These are phyloP conservation scores for Macaria notata DNA, from an alignment of 2,888 invertebrate species.

Conservation along the genomic window DNA sequence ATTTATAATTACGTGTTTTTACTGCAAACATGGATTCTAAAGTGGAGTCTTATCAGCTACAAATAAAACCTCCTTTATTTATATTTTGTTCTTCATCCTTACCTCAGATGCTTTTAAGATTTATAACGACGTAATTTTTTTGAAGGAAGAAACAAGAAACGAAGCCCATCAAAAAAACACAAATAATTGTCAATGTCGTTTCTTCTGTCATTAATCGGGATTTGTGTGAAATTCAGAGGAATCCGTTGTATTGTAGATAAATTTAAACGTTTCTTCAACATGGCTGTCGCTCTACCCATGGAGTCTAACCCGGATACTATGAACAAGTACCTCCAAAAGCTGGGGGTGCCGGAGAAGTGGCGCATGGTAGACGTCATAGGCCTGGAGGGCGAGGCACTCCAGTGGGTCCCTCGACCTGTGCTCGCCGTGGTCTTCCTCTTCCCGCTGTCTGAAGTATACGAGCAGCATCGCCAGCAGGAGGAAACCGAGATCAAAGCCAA, in stretches of 20 bases:
- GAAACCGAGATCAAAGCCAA: slow-evolving; percentile 82
- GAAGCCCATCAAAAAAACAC: too few species aligned
- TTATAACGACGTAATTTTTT: too few species aligned
- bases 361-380: slow-evolving; percentile 95
- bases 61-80: too few species aligned
- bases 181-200: slow-evolving; percentile 9
- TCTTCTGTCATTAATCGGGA: slow-evolving; percentile 1
- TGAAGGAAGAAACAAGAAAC: too few species aligned
- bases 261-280: slow-evolving; percentile 26
- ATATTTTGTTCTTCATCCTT: too few species aligned
- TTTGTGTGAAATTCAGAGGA: slow-evolving; percentile 6
- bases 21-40: too few species aligned
- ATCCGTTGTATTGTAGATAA: slow-evolving; percentile 3
- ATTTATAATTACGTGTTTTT: too few species aligned
- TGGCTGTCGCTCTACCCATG: slow-evolving; percentile 65
- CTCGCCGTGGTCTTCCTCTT: slow-evolving; percentile 93
- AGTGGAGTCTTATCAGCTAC: too few species aligned
- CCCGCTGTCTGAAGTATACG: slow-evolving; percentile 90
- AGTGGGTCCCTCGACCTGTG: slow-evolving; percentile 92
- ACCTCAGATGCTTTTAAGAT: too few species aligned
- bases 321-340: slow-evolving; percentile 86
- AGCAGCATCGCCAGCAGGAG: slow-evolving; percentile 84
- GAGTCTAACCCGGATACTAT: slow-evolving; percentile 84
- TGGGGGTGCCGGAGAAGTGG: slow-evolving; percentile 92
- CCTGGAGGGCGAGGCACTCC: slow-evolving; percentile 91